Conservation (phyloP, 2,113 vertebrate species). For the Albula goreensis region DNA sequence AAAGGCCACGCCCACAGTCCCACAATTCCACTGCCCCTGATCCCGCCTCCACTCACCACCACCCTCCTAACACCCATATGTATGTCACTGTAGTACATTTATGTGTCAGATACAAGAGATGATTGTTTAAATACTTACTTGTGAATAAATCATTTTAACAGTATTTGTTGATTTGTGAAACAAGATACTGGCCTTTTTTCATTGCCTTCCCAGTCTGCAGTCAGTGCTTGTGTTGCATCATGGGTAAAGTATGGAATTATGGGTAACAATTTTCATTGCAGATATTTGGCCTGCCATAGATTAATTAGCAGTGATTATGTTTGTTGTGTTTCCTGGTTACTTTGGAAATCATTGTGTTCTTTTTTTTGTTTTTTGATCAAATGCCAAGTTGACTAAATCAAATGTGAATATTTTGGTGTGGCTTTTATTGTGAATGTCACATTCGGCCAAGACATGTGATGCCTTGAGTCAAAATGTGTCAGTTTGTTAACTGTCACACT, state of each 20-base stretch:
- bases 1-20: too few relatives aligned
- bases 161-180: too few relatives aligned
- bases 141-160: too few relatives aligned
- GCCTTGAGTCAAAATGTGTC: not conserved
- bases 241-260: not conserved
- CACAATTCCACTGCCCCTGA: too few relatives aligned
- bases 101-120: too few relatives aligned
- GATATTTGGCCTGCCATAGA: not conserved
- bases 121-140: too few relatives aligned
- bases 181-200: too few relatives aligned
- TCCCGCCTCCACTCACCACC: too few relatives aligned
- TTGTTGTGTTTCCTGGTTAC: not conserved
- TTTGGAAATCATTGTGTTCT: not conserved
- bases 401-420: not conserved
- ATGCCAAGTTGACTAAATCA: not conserved
- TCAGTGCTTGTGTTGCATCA: not conserved
- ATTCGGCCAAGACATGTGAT: not conserved
- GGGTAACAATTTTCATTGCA: not conserved
- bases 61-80: too few relatives aligned
- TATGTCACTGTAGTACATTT: too few relatives aligned
- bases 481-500: not conserved
- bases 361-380: not conserved
- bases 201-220: too few relatives aligned
- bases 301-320: not conserved
- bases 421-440: constrained; percentile 1